These are phyloP conservation scores for Tetragnatha montana DNA, from an alignment of 2,888 invertebrate species.

Conservation along the genomic window DNA sequence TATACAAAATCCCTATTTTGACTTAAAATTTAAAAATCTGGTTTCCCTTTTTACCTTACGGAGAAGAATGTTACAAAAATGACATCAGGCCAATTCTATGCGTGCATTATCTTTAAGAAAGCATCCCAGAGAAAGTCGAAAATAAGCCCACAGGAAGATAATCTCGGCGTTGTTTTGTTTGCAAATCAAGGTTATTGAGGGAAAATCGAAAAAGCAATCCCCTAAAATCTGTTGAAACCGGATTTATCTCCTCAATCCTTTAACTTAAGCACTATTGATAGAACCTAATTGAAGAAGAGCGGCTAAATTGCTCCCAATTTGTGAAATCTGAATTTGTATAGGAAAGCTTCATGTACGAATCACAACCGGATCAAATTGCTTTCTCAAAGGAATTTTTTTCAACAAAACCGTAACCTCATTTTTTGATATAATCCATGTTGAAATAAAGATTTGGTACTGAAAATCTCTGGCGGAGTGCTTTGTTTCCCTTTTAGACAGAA, in stretches of 20 bases:
- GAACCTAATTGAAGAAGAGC: neutral
- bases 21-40: too few species aligned
- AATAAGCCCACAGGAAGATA: neutral
- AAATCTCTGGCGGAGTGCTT: neutral
- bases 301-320: slow-evolving; percentile 40
- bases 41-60: too few species aligned
- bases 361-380: slow-evolving; percentile 22
- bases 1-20: too few species aligned
- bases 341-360: slow-evolving; percentile 14
- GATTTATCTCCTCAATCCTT: slow-evolving; percentile 5
- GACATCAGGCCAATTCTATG: too few species aligned
- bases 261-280: slow-evolving; percentile 4
- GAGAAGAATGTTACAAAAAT: too few species aligned
- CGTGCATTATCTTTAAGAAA: too few species aligned
- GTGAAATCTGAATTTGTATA: slow-evolving; percentile 6
- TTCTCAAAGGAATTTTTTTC: slow-evolving; percentile 15
- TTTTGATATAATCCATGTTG: slow-evolving; percentile 1
- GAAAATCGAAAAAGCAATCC: neutral
- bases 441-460: slow-evolving; percentile 6
- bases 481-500: neutral
- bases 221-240: slow-evolving; percentile 2
- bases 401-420: slow-evolving; percentile 20
- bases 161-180: neutral
- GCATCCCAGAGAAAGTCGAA: neutral
- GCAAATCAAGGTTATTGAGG: neutral